Evolutionary conservation across 2,113 vertebrate species (phyloP), one percentile per base, ranked within the genome.

Genomic region (Paralichthys olivaceus): DNA sequence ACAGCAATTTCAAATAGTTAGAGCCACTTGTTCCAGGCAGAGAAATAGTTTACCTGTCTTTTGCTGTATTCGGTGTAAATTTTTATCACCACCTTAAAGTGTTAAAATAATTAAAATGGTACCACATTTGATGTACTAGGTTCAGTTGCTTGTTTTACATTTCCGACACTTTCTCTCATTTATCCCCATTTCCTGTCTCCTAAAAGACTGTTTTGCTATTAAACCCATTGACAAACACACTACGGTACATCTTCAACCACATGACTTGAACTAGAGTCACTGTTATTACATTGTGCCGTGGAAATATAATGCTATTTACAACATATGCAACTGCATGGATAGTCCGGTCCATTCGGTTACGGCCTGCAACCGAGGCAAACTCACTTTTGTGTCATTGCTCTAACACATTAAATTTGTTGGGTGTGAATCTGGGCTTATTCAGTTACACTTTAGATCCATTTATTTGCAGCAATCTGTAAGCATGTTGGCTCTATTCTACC

Each of bases 291-390:
- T 74, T 86, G 80, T 69, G 74, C 72, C 64, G 61, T 89, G 84
- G 74, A 87, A 88, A 82, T 89, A 81, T 69, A 79, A 86, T 72
- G 71, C 63, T 92, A 92, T 93, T 90, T 93, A 93, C 92, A 93
- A 86, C 80, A 86, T 80, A 83, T 77, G 87, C 9, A 72, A 75
- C 84, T 75, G 80, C 65, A 60, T 75, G 67, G 60, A 72, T 55
- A 70, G 26, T 79, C 70, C 67, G 55, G 28, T 70, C 43, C 0
- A 22, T 72, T 71, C 15, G 43, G 77, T 76, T 79, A 72, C 0
- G 14, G 34, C 83, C 75, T 77, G 62, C 20, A 64, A 75, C n/a
- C 70, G 76, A 83, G 72, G 69, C 73, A 60, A 60, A 71, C 14
- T 69, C 78, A 64, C 14, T 25, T 69, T 85, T 77, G 75, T 71